Conservation (phyloP, 2,888 invertebrate genomes). For the Thecophora atra region DNA sequence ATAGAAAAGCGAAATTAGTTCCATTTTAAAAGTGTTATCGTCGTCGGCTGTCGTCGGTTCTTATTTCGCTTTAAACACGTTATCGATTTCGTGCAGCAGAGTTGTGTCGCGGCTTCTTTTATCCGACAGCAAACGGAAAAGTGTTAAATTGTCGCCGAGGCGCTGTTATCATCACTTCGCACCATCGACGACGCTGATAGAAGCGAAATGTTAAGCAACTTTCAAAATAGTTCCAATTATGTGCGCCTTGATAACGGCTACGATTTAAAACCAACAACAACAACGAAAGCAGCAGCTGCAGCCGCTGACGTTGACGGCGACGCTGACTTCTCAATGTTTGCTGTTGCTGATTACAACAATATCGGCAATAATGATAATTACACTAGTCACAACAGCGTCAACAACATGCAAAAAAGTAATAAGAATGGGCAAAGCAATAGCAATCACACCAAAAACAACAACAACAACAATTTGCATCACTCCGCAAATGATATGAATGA, state of each 20-base stretch:
- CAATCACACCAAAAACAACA: slow-evolving; percentile 4
- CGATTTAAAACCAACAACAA: not conserved
- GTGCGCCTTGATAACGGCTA: not conserved
- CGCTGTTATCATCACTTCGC: too few relatives aligned
- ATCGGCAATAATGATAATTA: not conserved
- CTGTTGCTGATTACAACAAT: not conserved
- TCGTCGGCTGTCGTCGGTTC: too few relatives aligned
- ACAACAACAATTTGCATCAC: not conserved
- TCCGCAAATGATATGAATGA: too few relatives aligned
- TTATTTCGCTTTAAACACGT: too few relatives aligned
- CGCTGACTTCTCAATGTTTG: not conserved
- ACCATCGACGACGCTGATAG: slow-evolving; percentile 41
- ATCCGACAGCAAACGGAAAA: too few relatives aligned
- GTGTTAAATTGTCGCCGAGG: too few relatives aligned
- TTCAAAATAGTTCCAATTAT: not conserved
- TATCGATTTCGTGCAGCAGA: too few relatives aligned
- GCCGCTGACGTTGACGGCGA: not conserved
- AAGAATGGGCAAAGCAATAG: not conserved
- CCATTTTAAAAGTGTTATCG: too few relatives aligned
- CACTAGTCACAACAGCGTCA: not conserved
- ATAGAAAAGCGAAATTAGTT: too few relatives aligned
- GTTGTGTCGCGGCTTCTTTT: too few relatives aligned
- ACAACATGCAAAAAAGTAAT: not conserved
- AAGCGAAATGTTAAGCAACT: slow-evolving; percentile 32
- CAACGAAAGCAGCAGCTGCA: not conserved